Base-by-base conservation (phyloP, 1,140 invertebrate genomes). In the Dendroctonus ponderosae region DNA sequence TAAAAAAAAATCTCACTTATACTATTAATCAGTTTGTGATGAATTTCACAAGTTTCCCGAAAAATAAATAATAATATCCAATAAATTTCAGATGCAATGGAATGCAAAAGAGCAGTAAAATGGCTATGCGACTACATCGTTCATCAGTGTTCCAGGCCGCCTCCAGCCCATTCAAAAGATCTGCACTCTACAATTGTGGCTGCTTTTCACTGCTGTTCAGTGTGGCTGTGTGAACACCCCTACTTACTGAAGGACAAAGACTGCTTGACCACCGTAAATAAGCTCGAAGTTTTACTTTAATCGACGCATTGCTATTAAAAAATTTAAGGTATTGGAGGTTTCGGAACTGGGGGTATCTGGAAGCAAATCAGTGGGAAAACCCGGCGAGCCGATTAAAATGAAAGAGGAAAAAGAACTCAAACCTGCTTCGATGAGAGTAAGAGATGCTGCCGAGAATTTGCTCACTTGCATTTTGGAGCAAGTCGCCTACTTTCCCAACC, bases 71-170 rank as follows among this genome's bases (percentile, higher is more conserved):
- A 26, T 2, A 26, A 1, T 3, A 2, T 26, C 26, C 3, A 26
- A 26, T 44, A 59, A 46, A 12, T 58, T 64, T 8, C 41, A 71
- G 68, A 69, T 57, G 67, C 70, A 2, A 79, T 92, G 68, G 92
- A 94, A 79, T 93, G 92, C 77, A 92, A 93, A 82, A 83, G 94
- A 74, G 92, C 94, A n/a, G 93, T 99, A 5, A 95, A 97, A 78
- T 96, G 96, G 95, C 87, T 99, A 58, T 96, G 95, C 80, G 94
- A 99, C 82, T 98, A 98, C 78, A 98, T 99, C 72, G 88, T 92
- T 38, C 91, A 91, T 78, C 97, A 99, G 81, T 98, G 97, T 82
- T 94, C 90, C 69, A 86, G 96, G 57, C 97, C 97, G 14, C 95
- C 97, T 38, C 94, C 89, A 51, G 90, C 90, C 51, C 97, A 99